Base-by-base conservation (phyloP, 23 tunicate species). In the Ascidia mentula region DNA sequence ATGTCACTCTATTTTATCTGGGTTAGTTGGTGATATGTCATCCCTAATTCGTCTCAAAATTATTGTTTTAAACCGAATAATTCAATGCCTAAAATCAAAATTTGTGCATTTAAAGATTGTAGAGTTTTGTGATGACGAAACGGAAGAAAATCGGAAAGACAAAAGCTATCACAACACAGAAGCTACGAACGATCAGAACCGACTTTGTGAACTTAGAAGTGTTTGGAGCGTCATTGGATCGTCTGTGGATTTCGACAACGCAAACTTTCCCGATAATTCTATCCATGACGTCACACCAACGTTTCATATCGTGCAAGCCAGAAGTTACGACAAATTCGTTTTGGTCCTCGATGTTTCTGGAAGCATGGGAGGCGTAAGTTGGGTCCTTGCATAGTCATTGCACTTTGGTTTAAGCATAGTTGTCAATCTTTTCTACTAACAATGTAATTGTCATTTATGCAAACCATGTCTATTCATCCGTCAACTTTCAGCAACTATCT, bases 181-280 rank as follows among this genome's bases (percentile, higher is more conserved):
- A 8, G 78, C 78, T 28, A 4, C 46, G 6, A 74, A 74, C 59
- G 78, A 74, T 20, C 78, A 74, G 7, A 74, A 74, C 46, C 53
- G 34, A 39, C 7, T 32, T n/a, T 74, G 78, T 39, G 39, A 36
- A n/a, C 18, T 38, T 28, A 74, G 59, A 74, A 74, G 78, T 74
- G 34, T 39, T 5, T 74, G 78, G 78, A 28, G 34, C 34, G 46
- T 74, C 2, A 39, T 74, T 18, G 38, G 46, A 28, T 28, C 46
- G 18, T 74, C 78, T 6, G 34, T 39, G 1, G 78, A 74, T 24
- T 74, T 74, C 26, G 20, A 74, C 46, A 53, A 53, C 4, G 26
- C 46, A 1, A 74, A 74, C 78, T 53, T 37, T 6, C 78, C 78
- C 34, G 38, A 74, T 39, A 22, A 28, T 18, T 3, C 40, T 2